These are phyloP conservation scores for Rattus rattus DNA, from an alignment of 2,113 vertebrate genomes.

Conservation along the genomic window DNA sequence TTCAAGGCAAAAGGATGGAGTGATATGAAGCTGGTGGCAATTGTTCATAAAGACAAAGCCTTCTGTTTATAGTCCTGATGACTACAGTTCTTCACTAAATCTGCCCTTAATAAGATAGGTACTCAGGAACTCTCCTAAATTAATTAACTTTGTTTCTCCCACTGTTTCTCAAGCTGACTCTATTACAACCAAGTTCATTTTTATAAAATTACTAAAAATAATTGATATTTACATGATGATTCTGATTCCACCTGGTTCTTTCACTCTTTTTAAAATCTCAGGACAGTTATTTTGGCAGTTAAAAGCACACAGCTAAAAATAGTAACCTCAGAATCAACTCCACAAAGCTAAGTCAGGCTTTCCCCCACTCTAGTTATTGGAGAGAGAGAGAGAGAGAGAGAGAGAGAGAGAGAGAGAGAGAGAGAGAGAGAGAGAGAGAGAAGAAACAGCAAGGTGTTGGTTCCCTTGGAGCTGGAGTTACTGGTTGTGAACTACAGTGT, in stretches of 20 bases:
- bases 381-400: too few relatives aligned
- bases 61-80: not conserved
- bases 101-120: not conserved
- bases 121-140: constrained; percentile 13
- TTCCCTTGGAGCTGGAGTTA: not conserved
- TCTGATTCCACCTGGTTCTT: constrained; percentile 31
- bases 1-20: not conserved
- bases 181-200: not conserved
- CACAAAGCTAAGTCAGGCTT: not conserved
- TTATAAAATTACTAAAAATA: constrained; percentile 35
- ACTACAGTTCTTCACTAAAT: constrained; percentile 13
- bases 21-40: not conserved
- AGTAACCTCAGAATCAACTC: not conserved
- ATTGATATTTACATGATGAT: not conserved
- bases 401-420: too few relatives aligned
- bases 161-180: not conserved
- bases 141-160: constrained; percentile 14
- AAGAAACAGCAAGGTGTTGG: not conserved
- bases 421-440: too few relatives aligned
- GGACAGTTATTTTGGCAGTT: not conserved
- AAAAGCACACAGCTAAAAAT: constrained; percentile 42
- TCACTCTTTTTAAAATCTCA: constrained; percentile 15
- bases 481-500: not conserved
- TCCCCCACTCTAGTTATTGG: not conserved
- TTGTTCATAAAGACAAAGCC: not conserved